A percentile compares a stretch with the other conserved stretches of the same genome.
Evolutionary conservation across 2,113 vertebrate genomes (phyloP).

Genomic region (Atherinomorus stipes): DNA sequence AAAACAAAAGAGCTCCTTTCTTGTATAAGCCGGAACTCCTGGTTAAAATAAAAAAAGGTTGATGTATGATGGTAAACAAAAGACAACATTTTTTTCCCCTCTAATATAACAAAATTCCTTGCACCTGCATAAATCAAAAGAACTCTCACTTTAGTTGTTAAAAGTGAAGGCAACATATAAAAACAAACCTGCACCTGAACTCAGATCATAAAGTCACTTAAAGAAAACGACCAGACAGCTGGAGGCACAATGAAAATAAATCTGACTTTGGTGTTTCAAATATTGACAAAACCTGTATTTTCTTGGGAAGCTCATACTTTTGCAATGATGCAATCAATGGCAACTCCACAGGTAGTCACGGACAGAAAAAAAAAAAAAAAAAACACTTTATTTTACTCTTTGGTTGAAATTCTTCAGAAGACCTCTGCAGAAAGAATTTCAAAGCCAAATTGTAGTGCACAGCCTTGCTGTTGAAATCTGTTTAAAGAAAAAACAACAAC

Average conservation of each 20-base stretch:
- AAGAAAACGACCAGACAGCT: not conserved
- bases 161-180: not conserved
- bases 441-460: not conserved
- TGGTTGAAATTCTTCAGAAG: constrained; percentile 23
- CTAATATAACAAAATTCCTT: constrained; percentile 10
- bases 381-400: constrained; percentile 5
- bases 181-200: not conserved
- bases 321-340: constrained; percentile 56
- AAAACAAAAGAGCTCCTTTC: constrained; percentile 11
- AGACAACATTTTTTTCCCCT: constrained; percentile 4
- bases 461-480: not conserved
- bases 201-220: not conserved
- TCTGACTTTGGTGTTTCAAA: constrained; percentile 26
- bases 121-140: constrained; percentile 4
- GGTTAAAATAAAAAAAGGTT: not conserved
- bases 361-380: constrained; percentile 29
- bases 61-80: not conserved
- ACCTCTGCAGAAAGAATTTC: constrained; percentile 14
- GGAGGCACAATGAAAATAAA: constrained; percentile 1
- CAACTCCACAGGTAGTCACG: constrained; percentile 56
- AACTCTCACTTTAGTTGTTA: not conserved
- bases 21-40: not conserved
- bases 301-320: constrained; percentile 9
- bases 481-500: not conserved
- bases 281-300: constrained; percentile 29